These are phyloP conservation scores for Acyrthosiphon pisum DNA, from an alignment of 1,140 invertebrate genomes.

Conservation along the genomic window DNA sequence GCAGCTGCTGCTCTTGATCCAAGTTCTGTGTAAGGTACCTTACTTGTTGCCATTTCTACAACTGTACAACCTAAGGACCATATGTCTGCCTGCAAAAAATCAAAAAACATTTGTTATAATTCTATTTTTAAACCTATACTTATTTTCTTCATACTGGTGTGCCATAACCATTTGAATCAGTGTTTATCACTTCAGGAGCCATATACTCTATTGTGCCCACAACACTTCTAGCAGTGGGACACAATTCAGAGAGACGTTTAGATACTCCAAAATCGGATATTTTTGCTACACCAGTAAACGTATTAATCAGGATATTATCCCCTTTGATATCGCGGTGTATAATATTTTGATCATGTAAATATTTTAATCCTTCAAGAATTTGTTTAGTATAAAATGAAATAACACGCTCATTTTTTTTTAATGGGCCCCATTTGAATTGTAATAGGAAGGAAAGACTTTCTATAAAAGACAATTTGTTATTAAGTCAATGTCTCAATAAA, in stretches of 20 bases:
- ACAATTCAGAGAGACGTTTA: constrained; percentile 91
- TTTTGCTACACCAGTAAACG: constrained; percentile 97
- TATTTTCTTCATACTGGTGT: constrained; percentile 76
- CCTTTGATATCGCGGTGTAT: constrained; percentile 77
- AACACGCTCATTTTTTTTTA: constrained; percentile 96
- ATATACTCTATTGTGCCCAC: constrained; percentile 95
- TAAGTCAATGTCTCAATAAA: neutral
- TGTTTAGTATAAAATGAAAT: constrained; percentile 98
- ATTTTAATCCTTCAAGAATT: constrained; percentile 97
- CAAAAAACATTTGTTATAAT: neutral
- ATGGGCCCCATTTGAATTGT: constrained; percentile 94
- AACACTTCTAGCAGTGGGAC: constrained; percentile 94
- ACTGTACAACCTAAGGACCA: constrained; percentile 98
- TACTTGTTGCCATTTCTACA: constrained; percentile 99
- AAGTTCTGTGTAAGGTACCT: constrained; percentile 96
- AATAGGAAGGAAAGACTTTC: constrained; percentile 91
- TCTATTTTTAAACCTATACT: constrained; percentile 59
- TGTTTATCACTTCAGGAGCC: constrained; percentile 99
- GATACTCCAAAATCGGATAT: constrained; percentile 99
- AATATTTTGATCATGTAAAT: constrained; percentile 98
- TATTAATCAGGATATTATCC: constrained; percentile 98
- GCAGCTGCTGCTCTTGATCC: constrained; percentile 95
- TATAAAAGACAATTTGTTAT: constrained; percentile 61
- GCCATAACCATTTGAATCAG: constrained; percentile 95
- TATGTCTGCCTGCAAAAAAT: constrained; percentile 81